Evolutionary conservation across 1,140 invertebrate genomes (phyloP).

Genomic region (Tachypleus tridentatus): DNA sequence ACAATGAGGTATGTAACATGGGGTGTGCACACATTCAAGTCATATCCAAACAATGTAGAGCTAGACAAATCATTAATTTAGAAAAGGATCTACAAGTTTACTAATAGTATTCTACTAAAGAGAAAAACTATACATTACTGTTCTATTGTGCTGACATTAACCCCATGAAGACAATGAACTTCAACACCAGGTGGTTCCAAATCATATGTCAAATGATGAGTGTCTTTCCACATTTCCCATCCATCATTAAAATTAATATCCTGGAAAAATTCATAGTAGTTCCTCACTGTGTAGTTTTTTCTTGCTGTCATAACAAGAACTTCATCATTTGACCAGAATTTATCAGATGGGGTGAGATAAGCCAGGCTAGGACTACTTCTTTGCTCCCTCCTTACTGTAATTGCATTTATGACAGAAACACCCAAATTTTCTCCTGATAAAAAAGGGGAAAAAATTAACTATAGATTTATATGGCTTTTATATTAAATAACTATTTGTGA

Average conservation of each 20-base stretch:
- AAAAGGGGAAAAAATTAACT: slow-evolving; percentile 42
- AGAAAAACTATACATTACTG: not conserved
- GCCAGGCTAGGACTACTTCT: slow-evolving; percentile 87
- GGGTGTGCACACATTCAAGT: too few relatives aligned
- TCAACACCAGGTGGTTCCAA: slow-evolving; percentile 69
- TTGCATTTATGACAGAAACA: slow-evolving; percentile 63
- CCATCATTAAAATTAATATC: slow-evolving; percentile 66
- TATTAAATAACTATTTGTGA: too few relatives aligned
- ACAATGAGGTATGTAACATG: too few relatives aligned
- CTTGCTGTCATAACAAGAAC: slow-evolving; percentile 56
- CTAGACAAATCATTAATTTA: too few relatives aligned
- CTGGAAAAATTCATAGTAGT: slow-evolving; percentile 70
- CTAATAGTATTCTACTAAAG: too few relatives aligned
- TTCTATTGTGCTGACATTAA: not conserved
- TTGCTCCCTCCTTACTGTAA: slow-evolving; percentile 67
- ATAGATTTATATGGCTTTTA: too few relatives aligned
- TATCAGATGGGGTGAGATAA: slow-evolving; percentile 75
- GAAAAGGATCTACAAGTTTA: too few relatives aligned
- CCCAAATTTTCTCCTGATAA: slow-evolving; percentile 89
- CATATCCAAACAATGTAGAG: too few relatives aligned
- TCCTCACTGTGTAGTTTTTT: slow-evolving; percentile 70
- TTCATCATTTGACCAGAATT: slow-evolving; percentile 75
- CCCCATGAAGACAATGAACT: slow-evolving; percentile 1
- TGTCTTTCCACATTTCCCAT: slow-evolving; percentile 82
- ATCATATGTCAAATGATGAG: slow-evolving; percentile 52